A percentile compares a stretch with the other conserved stretches of the same genome.
phyloP scores from a whole-genome alignment of 2,888 invertebrate species.

The Coronaproctus castanopsis region DNA sequence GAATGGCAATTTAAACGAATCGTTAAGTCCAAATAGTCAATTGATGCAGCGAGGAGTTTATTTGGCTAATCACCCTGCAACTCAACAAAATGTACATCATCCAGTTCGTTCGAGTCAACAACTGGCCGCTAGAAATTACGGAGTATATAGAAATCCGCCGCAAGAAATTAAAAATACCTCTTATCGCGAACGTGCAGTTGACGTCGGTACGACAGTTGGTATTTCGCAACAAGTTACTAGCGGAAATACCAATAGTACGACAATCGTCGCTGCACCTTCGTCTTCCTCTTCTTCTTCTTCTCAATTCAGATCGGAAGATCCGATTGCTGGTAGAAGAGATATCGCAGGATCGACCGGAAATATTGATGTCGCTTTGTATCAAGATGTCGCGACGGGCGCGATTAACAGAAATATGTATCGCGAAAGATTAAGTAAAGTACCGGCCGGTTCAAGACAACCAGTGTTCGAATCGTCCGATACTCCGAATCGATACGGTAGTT shows the following conservation, averaged over 20 bases:
- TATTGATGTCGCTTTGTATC: too few species aligned
- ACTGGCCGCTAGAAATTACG: slow-evolving; percentile 3
- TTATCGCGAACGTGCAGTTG: slow-evolving; percentile 10
- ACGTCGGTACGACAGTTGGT: slow-evolving; percentile 9
- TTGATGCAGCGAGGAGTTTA: slow-evolving; percentile 23
- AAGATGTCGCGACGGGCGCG: too few species aligned
- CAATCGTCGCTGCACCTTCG: neutral
- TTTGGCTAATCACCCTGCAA: slow-evolving; percentile 16
- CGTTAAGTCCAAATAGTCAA: slow-evolving; percentile 22
- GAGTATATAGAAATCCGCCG: slow-evolving; percentile 12
- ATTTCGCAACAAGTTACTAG: slow-evolving; percentile 5
- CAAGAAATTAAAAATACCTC: too few species aligned
- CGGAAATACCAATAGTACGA: neutral
- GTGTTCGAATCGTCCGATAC: neutral
- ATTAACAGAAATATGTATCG: neutral
- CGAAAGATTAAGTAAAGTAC: neutral
- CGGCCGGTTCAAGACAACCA: neutral
- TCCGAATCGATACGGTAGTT: neutral
- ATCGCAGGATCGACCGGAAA: neutral
- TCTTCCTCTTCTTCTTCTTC: neutral
- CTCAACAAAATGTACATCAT: slow-evolving; percentile 9
- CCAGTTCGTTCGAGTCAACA: neutral
- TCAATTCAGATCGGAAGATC: neutral
- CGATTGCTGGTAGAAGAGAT: neutral
- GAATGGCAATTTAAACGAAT: slow-evolving; percentile 14